Conservation (phyloP, 2,113 vertebrate genomes). For the Spermophilus dauricus region DNA sequence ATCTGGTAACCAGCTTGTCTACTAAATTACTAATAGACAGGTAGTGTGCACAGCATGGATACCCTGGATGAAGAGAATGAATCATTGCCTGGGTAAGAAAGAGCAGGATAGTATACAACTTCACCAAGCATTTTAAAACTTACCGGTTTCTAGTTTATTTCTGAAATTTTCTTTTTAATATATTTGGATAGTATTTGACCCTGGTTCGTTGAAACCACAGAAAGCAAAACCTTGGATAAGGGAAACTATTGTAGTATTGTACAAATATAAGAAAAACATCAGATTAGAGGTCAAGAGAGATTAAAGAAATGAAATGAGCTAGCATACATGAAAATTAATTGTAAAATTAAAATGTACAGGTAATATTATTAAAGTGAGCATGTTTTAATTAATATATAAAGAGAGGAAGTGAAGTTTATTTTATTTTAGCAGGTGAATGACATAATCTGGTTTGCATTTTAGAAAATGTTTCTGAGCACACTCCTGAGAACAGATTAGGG, state of each 20-base stretch:
- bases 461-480: neutral
- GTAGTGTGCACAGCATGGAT: neutral
- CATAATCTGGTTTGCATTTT: neutral
- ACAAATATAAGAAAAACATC: neutral
- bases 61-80: neutral
- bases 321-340: neutral
- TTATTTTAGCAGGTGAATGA: neutral
- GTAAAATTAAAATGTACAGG: neutral
- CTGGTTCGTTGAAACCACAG: neutral
- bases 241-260: neutral
- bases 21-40: neutral
- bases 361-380: neutral
- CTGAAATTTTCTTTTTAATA: neutral
- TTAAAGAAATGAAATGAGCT: constrained; percentile 38
- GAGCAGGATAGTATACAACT: neutral
- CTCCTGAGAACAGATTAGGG: neutral
- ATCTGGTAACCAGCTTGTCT: neutral
- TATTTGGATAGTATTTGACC: neutral
- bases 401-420: constrained; percentile 12
- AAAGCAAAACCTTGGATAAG: neutral
- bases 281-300: neutral
- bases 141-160: neutral
- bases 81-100: neutral
- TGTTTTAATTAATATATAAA: neutral
- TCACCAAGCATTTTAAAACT: neutral